Conservation (phyloP, 2,113 vertebrate genomes). For the Ctenomys sociabilis region DNA sequence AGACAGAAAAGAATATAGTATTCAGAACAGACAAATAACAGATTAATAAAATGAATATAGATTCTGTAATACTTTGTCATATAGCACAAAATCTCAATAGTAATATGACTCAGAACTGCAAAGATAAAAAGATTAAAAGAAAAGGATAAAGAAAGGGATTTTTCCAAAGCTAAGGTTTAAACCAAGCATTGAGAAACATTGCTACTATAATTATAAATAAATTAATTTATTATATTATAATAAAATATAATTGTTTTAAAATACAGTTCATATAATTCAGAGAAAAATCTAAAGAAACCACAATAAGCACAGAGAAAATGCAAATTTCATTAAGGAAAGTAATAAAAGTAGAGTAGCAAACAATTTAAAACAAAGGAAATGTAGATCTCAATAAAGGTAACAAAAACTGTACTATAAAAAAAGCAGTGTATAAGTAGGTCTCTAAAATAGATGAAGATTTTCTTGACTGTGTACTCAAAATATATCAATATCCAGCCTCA, state of each 20-base stretch:
- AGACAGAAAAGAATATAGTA: not conserved
- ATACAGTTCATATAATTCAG: slow-evolving; percentile 31
- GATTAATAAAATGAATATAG: not conserved
- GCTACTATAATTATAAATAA: slow-evolving; percentile 26
- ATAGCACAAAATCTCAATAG: not conserved
- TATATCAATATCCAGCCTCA: not conserved
- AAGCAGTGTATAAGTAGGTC: not conserved
- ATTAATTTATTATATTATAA: not conserved
- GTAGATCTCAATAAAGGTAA: not conserved
- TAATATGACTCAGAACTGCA: not conserved
- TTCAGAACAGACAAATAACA: not conserved
- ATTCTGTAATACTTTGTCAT: not conserved
- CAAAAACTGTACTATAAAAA: not conserved
- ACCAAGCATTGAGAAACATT: slow-evolving; percentile 7
- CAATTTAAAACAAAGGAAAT: not conserved
- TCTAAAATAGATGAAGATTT: not conserved
- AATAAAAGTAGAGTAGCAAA: slow-evolving; percentile 35
- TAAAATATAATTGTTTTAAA: slow-evolving; percentile 34
- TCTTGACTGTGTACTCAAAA: slow-evolving; percentile 19
- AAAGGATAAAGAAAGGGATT: not conserved
- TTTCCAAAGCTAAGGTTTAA: not conserved
- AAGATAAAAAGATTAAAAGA: slow-evolving; percentile 11
- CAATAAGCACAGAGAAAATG: not conserved
- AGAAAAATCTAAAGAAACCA: not conserved
- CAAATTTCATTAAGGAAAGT: slow-evolving; percentile 25